A percentile compares a stretch with the other conserved stretches of the same genome.
phyloP scores from a whole-genome alignment of 1,140 invertebrate genomes.

The Drosophila bocki region DNA sequence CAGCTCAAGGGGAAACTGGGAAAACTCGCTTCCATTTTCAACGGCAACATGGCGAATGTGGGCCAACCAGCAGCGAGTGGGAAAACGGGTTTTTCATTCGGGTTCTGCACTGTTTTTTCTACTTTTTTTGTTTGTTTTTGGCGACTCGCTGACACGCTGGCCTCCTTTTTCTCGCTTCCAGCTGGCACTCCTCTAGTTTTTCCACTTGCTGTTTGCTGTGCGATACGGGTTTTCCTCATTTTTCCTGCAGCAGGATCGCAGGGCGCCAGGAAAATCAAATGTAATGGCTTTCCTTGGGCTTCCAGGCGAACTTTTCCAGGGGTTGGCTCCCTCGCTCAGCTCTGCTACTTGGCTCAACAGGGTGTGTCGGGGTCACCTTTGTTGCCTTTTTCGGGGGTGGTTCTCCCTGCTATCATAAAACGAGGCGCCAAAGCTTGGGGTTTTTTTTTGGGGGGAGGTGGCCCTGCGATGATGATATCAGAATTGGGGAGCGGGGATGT shows the following conservation, averaged over 20 bases:
- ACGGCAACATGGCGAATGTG: conserved; percentile 47
- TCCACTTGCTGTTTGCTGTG: conserved; percentile 43
- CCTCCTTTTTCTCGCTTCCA: conserved; percentile 65
- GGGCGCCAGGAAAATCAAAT: conserved; percentile 27
- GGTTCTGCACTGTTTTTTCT: conserved; percentile 56
- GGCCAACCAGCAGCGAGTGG: conserved; percentile 60
- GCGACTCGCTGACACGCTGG: conserved; percentile 71
- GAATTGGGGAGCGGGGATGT: conserved; percentile 31
- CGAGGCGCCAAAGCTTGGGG: conserved; percentile 16
- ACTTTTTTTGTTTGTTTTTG: background rate
- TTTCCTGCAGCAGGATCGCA: conserved; percentile 29
- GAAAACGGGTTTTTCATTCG: conserved; percentile 73
- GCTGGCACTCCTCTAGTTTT: conserved; percentile 54
- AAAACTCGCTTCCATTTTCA: conserved; percentile 72
- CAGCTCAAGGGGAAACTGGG: conserved; percentile 23
- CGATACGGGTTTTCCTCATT: conserved; percentile 10
- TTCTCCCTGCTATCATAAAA: conserved; percentile 30
- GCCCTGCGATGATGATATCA: conserved; percentile 55
- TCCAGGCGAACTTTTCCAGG: conserved; percentile 40
- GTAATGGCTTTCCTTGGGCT: conserved; percentile 30
- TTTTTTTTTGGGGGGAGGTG: background rate
- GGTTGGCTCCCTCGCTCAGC: conserved; percentile 8
- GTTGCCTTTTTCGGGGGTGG: conserved; percentile 41
- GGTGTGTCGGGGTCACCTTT: conserved; percentile 56
- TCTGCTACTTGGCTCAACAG: conserved; percentile 18